Evolutionary conservation across 2,797 vertebrate genomes (phyloP), one percentile per base, ranked within the genome.

Genomic region (Thripadectes ignobilis): DNA sequence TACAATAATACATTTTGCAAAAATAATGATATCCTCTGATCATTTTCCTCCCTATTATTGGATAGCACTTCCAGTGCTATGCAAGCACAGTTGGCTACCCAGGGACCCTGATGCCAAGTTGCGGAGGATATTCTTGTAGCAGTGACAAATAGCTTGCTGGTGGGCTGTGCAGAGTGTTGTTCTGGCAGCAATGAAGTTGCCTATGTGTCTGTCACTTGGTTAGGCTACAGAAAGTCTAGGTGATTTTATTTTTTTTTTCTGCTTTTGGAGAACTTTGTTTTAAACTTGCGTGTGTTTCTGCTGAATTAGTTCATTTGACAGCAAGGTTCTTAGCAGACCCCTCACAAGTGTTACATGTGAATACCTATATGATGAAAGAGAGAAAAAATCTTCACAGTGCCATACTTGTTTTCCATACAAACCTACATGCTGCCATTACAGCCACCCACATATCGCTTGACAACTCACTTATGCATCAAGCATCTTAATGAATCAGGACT

Each of bases 351-450:
- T 91, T 97, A 95, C 85, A 83, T 94, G 91, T 89, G 96, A 97
- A 94, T 98, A 98, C 97, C 97, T 97, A 97, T 92, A 96, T 61
- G 94, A 96, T 86, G 93, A 96, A 96, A 85, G 97, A 95, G 95
- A 93, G 96, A 96, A 96, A 96, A 95, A 97, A 96, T 97, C 97
- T 98, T 97, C 97, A 97, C 97, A 98, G 96, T 98, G 97, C 97
- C 98, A 98, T 98, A 97, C 97, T 98, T 98, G 97, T 98, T 98
- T 98, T 97, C 97, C 97, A 98, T 98, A 98, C 98, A 98, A 98
- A 98, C 98, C 97, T 98, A 97, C 96, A 96, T 96, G 97, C 97
- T 98, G 97, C 98, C 97, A 98, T 98, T 98, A 97, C 96, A 98
- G 95, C 97, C 98, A 97, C 98, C 98, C 98, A 98, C 98, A 96